These are phyloP conservation scores for Camponotus vicinus DNA, from an alignment of 1,140 invertebrate genomes.

Conservation along the genomic window DNA sequence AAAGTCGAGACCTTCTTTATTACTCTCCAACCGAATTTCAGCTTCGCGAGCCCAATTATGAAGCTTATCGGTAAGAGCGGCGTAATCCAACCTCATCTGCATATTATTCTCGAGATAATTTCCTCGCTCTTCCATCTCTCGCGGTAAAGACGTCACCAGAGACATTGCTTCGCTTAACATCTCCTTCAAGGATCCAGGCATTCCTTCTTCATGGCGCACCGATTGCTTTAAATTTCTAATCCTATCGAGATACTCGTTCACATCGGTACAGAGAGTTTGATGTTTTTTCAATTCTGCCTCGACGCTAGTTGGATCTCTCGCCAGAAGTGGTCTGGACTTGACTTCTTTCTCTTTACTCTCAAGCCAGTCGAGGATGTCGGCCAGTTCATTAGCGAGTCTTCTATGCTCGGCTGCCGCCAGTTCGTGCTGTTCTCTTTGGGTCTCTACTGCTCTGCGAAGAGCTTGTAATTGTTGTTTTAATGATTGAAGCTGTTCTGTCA, in stretches of 20 bases:
- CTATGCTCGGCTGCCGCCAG: slow-evolving; percentile 94
- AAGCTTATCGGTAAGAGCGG: slow-evolving; percentile 91
- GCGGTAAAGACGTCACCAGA: slow-evolving; percentile 91
- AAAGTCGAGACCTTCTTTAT: slow-evolving; percentile 95
- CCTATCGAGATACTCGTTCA: slow-evolving; percentile 91
- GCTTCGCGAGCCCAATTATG: slow-evolving; percentile 95
- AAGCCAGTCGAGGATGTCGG: slow-evolving; percentile 93
- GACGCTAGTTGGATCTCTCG: slow-evolving; percentile 92
- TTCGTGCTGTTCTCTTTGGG: slow-evolving; percentile 94
- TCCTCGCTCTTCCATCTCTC: slow-evolving; percentile 92
- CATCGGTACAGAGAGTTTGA: slow-evolving; percentile 89
- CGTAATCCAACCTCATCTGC: slow-evolving; percentile 91
- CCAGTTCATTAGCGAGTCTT: slow-evolving; percentile 92
- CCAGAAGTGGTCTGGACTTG: slow-evolving; percentile 93
- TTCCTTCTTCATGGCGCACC: slow-evolving; percentile 90
- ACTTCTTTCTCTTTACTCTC: slow-evolving; percentile 94
- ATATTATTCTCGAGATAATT: slow-evolving; percentile 94
- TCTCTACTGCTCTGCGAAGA: slow-evolving; percentile 93
- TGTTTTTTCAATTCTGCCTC: slow-evolving; percentile 94
- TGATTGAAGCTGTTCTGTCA: slow-evolving; percentile 94
- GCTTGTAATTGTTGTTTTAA: slow-evolving; percentile 94
- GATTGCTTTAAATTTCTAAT: slow-evolving; percentile 90
- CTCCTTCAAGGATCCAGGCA: slow-evolving; percentile 93
- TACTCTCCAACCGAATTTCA: slow-evolving; percentile 91
- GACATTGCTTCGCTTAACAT: slow-evolving; percentile 94